Conservation (phyloP, 2,888 invertebrate species). For the Cephonodes hylas region DNA sequence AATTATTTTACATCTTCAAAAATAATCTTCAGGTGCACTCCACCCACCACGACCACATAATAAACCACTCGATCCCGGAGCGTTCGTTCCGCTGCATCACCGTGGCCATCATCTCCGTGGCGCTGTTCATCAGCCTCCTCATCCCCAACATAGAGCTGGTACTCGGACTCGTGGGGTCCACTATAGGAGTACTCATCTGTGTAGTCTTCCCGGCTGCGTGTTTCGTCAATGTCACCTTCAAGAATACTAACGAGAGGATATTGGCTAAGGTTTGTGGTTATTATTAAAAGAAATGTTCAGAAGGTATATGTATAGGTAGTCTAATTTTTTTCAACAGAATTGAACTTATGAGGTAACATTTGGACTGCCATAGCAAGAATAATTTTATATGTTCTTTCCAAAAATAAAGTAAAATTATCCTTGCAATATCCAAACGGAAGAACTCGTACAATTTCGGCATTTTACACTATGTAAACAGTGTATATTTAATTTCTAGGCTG, state of each 20-base stretch:
- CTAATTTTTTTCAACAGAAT: no score
- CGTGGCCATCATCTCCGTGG: constrained; percentile 86
- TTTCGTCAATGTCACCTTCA: constrained; percentile 91
- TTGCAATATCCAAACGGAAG: no score
- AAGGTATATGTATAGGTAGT: no score
- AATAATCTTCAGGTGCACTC: constrained; percentile 87
- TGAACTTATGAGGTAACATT: no score
- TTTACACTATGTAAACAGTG: no score
- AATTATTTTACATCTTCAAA: no score
- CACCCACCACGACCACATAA: constrained; percentile 82
- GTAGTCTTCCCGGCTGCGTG: constrained; percentile 95
- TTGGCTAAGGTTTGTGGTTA: constrained; percentile 93
- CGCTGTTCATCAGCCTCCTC: constrained; percentile 90
- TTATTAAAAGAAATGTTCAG: no score
- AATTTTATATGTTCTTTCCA: no score
- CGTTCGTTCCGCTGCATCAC: constrained; percentile 92
- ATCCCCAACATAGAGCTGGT: constrained; percentile 97
- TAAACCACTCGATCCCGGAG: constrained; percentile 89
- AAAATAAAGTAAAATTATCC: no score
- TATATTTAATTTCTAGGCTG: constrained; percentile 76
- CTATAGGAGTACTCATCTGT: constrained; percentile 96
- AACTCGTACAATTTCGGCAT: no score
- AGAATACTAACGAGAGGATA: constrained; percentile 90
- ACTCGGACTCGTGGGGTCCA: constrained; percentile 95
- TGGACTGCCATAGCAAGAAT: no score